Conservation (phyloP, 1,140 invertebrate genomes). For the Drosophila ercepeae region DNA sequence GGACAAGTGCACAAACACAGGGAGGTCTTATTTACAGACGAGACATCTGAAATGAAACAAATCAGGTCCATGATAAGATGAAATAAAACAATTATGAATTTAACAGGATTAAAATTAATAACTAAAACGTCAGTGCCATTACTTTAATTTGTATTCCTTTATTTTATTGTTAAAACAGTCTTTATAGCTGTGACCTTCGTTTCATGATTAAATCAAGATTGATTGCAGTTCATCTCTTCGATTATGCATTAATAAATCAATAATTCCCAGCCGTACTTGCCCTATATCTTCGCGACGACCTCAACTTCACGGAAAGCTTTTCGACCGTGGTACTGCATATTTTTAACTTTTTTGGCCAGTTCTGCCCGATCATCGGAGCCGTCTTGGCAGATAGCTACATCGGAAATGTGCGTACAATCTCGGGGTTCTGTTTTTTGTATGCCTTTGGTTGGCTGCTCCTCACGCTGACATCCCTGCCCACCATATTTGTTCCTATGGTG, state of each 20-base stretch:
- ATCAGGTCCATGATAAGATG: slow-evolving; percentile 15
- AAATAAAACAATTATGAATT: neutral
- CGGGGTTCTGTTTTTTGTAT: slow-evolving; percentile 89
- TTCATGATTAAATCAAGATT: slow-evolving; percentile 29
- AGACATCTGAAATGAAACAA: slow-evolving; percentile 15
- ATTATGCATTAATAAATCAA: slow-evolving; percentile 31
- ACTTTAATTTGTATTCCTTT: neutral
- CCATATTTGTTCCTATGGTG: slow-evolving; percentile 58
- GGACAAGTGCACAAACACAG: slow-evolving; percentile 17
- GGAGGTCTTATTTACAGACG: slow-evolving; percentile 36
- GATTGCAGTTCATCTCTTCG: neutral
- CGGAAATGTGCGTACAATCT: slow-evolving; percentile 87
- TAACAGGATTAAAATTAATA: neutral
- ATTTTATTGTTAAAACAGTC: neutral
- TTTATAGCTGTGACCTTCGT: slow-evolving; percentile 23
- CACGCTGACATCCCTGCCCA: slow-evolving; percentile 65
- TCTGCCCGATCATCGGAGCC: slow-evolving; percentile 91
- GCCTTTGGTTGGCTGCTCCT: slow-evolving; percentile 87
- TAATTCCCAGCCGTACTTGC: slow-evolving; percentile 88
- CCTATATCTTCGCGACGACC: slow-evolving; percentile 88
- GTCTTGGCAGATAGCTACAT: slow-evolving; percentile 91
- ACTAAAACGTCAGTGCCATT: neutral
- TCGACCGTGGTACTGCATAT: slow-evolving; percentile 90
- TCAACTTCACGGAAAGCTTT: slow-evolving; percentile 84
- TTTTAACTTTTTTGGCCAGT: slow-evolving; percentile 91